Conservation (phyloP, 2,113 vertebrate genomes). For the Microtus montanus region DNA sequence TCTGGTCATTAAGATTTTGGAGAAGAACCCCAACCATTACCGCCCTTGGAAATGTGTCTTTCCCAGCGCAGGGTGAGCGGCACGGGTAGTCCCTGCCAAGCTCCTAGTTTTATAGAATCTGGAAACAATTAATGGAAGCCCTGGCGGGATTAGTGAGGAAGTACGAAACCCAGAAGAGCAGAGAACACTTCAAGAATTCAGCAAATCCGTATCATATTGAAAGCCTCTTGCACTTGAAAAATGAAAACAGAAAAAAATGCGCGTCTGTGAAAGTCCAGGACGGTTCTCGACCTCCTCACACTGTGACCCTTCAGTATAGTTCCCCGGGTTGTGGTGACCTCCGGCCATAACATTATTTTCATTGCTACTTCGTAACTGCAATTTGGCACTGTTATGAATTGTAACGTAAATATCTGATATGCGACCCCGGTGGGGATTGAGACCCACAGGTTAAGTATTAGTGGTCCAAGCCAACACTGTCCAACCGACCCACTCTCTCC, state of each 20-base stretch:
- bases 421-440: background rate
- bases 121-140: background rate
- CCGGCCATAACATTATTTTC: background rate
- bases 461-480: background rate
- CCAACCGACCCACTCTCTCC: too few relatives aligned
- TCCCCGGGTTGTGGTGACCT: background rate
- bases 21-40: background rate
- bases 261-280: background rate
- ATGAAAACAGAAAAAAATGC: background rate
- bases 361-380: background rate
- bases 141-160: background rate
- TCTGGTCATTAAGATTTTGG: background rate
- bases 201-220: background rate
- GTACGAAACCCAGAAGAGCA: background rate
- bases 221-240: background rate
- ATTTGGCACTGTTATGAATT: background rate
- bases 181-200: background rate
- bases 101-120: constrained; percentile 41
- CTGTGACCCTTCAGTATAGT: background rate
- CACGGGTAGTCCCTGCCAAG: background rate
- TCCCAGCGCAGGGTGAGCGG: background rate
- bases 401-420: background rate
- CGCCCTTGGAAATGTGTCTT: background rate
- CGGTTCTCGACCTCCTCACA: background rate
- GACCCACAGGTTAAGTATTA: background rate